Evolutionary conservation across 2,113 vertebrate species (phyloP), one percentile per base, ranked within the genome.

Genomic region (Synodontis membranacea): DNA sequence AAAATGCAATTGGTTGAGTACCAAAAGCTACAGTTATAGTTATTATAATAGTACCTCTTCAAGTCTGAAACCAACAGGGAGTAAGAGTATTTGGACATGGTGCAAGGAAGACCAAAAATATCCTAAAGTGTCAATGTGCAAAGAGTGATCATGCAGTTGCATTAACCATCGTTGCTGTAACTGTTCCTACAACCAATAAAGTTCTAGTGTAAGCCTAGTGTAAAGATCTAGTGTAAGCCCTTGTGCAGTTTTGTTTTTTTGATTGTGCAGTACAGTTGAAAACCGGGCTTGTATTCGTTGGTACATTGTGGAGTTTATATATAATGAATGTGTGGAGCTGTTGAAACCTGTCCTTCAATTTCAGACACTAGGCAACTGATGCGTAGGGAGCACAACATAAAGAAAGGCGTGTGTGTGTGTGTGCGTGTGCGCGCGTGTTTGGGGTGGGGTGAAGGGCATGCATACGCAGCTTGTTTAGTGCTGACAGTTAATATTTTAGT

Each of bases 401-500:
- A 74, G 44, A 83, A 64, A 86, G 52, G 74, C 74, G 56, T 64
- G 31, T 78, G 50, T 84, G 76, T 86, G n/a, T 75, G 44, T 80
- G 62, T 88, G 68, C 81, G 44, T 80, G 62, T 88, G 68, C 81
- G 78, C 82, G 70, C 76, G 88, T 80, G 75, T 81, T 54, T 87
- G 46, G 46, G 34, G 62, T 37, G 37, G 44, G 37, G 72, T 76
- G 44, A 46, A 12, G 44, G 76, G 37, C 48, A 54, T 79, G 48
- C 76, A 79, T 37, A 37, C 14, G 19, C 76, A 54, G n/a, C n/a
- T 54, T 81, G 37, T 80, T 84, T 84, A 64, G 31, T 86, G 84
- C 85, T 86, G 85, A 89, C 88, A 64, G 75, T 80, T 48, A 37
- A 86, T 75, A 84, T 89, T 86, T 52, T 54, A 80, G 50, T 60